Base-by-base conservation (phyloP, 2,797 vertebrate genomes). In the Mus minutoides region DNA sequence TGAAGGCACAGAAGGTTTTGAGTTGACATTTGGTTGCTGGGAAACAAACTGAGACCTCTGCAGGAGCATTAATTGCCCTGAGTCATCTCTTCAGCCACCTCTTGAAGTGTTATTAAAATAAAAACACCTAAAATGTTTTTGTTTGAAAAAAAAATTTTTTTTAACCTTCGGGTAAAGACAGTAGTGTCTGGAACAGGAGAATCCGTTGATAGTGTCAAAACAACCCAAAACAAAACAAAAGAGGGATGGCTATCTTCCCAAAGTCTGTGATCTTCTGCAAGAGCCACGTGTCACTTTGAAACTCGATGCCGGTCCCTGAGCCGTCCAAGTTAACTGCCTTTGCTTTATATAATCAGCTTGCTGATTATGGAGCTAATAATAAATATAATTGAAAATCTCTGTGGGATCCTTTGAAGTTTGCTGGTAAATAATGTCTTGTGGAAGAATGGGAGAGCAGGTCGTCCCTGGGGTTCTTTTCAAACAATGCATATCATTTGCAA, bases 271-370 rank as follows among this genome's bases (percentile, higher is more conserved):
- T 78, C 77, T 71, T 90, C 64, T 60, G 3, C 9, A 88, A 97
- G 62, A 97, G 79, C 93, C 95, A 97, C 96, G 93, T 87, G 69
- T 83, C 95, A 95, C 94, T 97, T 94, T 96, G 97, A 98, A 98
- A 98, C 95, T 86, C 93, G 95, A 97, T 97, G 94, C 97, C 46
- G 76, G 1, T 92, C 85, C 91, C 83, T 90, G 86, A 82, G 92
- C 43, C 71, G 24, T 76, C 86, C 71, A 92, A 93, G 80, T 95
- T 89, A 17, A 19, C 60, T 96, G 52, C 94, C 91, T 94, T 43
- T 96, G 29, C 58, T 94, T 69, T 95, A 97, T 80, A 90, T 97
- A 46, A 95, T 94, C 78, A 14, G 64, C 95, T 64, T 85, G 73
- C 54, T 97, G 95, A 96, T 86, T 93, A 90, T 71, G 40, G 82